Evolutionary conservation across 2,888 invertebrate species (phyloP), one percentile per base, ranked within the genome.

Genomic region (Agapetus fuscipes): DNA sequence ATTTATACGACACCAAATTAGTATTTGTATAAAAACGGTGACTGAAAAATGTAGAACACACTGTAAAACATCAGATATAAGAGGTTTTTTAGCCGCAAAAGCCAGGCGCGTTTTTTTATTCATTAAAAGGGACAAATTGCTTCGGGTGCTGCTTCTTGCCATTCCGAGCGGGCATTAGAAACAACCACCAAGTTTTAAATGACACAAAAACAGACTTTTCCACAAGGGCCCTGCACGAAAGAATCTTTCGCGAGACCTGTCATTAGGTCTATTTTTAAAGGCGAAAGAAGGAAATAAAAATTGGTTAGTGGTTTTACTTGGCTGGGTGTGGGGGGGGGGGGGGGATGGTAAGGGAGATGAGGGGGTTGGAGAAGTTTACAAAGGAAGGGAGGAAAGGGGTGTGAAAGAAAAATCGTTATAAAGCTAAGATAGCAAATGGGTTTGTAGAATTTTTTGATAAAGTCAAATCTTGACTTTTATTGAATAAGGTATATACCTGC

Each of bases 191-290:
- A 41, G 31, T 44, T 39, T 44, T 41, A 41, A 44, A 44, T 30
- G 44, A 44, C 44, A 44, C 37, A 38, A 40, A 44, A 41, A 41
- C 40, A 44, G 30, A 41, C 41, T 30, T 20, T 28, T 29, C 28
- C 34, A 16, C 20, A 29, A 26, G 36, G 35, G 16, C 17, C 37
- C 17, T 31, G 24, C 36, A 27, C 26, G 43, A 31, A 28, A 25
- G 34, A 39, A 43, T 38, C 38, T 43, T 41, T 37, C 34, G 27
- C 34, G 39, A 41, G 27, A 37, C 36, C 41, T 43, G 46, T 46
- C 46, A 43, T 41, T 41, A 41, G 39, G 41, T 41, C 37, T 33
- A 30, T 38, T 38, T 39, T 34, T 28, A 12, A 12, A 26, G 28
- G 33, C 35, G 24, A 31, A 29, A 28, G 32, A 33, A 32, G 39